Evolutionary conservation across 2,797 vertebrate genomes (phyloP).

Genomic region (Podarcis lilfordi): DNA sequence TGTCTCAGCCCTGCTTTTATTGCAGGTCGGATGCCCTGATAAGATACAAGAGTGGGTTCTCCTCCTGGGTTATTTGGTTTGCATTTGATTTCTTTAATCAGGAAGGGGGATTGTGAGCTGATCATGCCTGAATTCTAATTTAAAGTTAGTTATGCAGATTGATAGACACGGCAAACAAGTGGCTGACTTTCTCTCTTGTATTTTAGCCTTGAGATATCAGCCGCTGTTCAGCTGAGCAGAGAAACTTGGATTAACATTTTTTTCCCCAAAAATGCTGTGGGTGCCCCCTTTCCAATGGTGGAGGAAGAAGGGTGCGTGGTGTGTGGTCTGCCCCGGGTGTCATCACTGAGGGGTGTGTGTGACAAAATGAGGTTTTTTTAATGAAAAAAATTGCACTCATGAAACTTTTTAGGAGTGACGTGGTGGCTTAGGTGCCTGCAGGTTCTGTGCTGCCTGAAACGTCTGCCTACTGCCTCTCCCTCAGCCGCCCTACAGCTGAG

Average conservation of each 20-base stretch:
- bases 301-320: too few species aligned
- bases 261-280: not conserved
- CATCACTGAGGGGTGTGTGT: too few species aligned
- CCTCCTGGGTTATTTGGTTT: conserved; percentile 5
- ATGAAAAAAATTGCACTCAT: too few species aligned
- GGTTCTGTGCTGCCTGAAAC: too few species aligned
- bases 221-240: not conserved
- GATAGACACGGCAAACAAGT: not conserved
- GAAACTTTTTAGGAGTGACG: too few species aligned
- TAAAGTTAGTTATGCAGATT: not conserved
- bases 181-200: not conserved
- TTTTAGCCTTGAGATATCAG: not conserved
- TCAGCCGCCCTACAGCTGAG: too few species aligned
- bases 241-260: not conserved
- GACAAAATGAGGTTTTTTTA: too few species aligned
- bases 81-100: not conserved
- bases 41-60: not conserved
- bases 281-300: not conserved
- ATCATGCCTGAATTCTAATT: not conserved
- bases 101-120: conserved; percentile 6
- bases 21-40: conserved; percentile 16
- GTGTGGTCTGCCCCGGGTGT: too few species aligned
- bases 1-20: conserved; percentile 19
- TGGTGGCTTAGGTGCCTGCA: too few species aligned
- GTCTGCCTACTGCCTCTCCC: too few species aligned